Evolutionary conservation across 1,140 invertebrate species (phyloP).

Genomic region (Paraescarpia echinospica): DNA sequence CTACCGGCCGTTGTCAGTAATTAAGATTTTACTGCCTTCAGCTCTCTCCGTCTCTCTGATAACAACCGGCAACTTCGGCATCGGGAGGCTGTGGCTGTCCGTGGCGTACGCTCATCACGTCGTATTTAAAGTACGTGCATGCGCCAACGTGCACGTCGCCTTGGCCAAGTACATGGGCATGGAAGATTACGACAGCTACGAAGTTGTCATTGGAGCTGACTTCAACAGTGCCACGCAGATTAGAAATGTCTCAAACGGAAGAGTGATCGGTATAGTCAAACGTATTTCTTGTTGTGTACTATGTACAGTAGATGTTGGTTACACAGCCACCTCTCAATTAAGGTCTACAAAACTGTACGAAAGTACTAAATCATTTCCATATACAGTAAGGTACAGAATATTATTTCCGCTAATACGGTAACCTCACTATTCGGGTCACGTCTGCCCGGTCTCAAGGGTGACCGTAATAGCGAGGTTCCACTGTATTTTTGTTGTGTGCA

Average conservation of each 20-base stretch:
- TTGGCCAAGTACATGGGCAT: not conserved
- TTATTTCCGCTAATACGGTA: too few species aligned
- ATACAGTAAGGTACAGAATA: too few species aligned
- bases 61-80: not conserved
- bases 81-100: not conserved
- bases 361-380: too few species aligned
- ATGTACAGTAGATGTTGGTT: too few species aligned
- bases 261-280: not conserved
- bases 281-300: too few species aligned
- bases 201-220: not conserved
- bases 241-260: not conserved
- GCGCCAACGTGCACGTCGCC: not conserved
- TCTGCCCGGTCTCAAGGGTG: too few species aligned
- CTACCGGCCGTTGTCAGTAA: not conserved
- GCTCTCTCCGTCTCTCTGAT: not conserved
- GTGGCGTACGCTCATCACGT: not conserved
- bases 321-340: too few species aligned
- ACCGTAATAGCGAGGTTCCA: too few species aligned
- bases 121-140: not conserved
- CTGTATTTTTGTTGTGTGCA: too few species aligned
- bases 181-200: not conserved
- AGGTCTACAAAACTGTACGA: too few species aligned
- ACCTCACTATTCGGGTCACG: too few species aligned
- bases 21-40: not conserved
- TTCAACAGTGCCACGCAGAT: not conserved